These are phyloP conservation scores for Anthonomus grandis DNA, from an alignment of 1,140 invertebrate species.

Conservation along the genomic window DNA sequence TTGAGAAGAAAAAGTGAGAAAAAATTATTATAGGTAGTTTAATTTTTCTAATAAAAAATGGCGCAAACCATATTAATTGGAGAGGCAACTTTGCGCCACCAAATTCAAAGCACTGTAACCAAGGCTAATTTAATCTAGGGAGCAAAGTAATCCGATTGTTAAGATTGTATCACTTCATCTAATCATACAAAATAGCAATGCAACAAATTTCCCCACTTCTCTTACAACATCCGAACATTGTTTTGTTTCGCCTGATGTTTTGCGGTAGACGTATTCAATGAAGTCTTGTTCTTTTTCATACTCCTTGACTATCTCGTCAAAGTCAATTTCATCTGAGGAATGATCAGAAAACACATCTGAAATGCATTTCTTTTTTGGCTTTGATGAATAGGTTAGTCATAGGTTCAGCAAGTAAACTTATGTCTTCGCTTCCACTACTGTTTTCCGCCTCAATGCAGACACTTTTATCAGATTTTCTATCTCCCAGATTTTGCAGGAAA, in stretches of 20 bases:
- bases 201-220: neutral
- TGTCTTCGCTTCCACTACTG: neutral
- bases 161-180: neutral
- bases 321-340: conserved; percentile 11
- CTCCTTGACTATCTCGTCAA: conserved; percentile 4
- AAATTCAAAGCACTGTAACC: neutral
- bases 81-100: neutral
- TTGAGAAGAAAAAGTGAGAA: too few species aligned
- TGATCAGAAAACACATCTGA: conserved; percentile 1
- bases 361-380: neutral
- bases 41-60: too few species aligned
- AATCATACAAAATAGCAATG: neutral
- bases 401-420: neutral
- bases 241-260: neutral
- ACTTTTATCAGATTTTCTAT: conserved; percentile 9
- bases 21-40: too few species aligned
- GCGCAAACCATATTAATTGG: too few species aligned
- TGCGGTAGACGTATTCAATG: neutral
- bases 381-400: neutral
- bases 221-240: neutral
- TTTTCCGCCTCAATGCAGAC: conserved; percentile 1
- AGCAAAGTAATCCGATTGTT: neutral
- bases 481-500: too few species aligned
- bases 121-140: neutral
- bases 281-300: conserved; percentile 4